Percentiles rank a stretch among this genome's conserved stretches.
These are phyloP conservation scores for Lampropteryx suffumata DNA, from an alignment of 2,888 invertebrate genomes.

Conservation along the genomic window DNA sequence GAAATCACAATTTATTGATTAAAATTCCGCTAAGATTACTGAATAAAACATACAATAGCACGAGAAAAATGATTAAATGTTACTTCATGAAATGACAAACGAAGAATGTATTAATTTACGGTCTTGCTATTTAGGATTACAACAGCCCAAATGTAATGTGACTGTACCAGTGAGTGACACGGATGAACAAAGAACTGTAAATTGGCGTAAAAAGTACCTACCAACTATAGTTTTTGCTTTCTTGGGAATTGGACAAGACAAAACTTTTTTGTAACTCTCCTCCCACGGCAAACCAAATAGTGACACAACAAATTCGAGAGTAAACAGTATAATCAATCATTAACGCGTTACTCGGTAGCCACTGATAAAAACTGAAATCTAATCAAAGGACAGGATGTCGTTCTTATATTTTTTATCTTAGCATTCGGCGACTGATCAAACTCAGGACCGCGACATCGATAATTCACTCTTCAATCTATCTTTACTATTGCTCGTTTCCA, in stretches of 20 bases:
- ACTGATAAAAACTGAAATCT: conserved; percentile 60
- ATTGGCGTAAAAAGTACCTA: no score
- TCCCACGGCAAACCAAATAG: conserved; percentile 56
- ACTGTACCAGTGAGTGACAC: no score
- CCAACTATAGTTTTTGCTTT: not conserved
- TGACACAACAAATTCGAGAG: conserved; percentile 66
- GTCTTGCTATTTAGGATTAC: no score
- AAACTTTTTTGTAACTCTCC: conserved; percentile 17
- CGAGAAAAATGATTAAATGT: no score
- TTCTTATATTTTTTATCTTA: conserved; percentile 57
- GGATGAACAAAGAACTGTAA: no score
- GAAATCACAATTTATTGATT: no score
- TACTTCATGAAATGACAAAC: no score
- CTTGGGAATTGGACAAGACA: not conserved
- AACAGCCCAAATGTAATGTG: no score
- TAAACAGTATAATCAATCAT: conserved; percentile 77
- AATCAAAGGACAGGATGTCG: conserved; percentile 70
- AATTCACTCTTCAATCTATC: conserved; percentile 73
- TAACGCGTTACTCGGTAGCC: conserved; percentile 62
- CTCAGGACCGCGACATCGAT: conserved; percentile 74
- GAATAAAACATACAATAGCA: no score
- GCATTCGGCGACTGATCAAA: conserved; percentile 70
- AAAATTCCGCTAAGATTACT: no score
- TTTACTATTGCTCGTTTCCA: conserved; percentile 57
- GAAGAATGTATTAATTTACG: no score